Percentiles rank a stretch among this genome's conserved stretches.
Conservation (phyloP, 37 sponge, comb jelly and placozoan genomes). For the Aphrocallistes beatrix region DNA sequence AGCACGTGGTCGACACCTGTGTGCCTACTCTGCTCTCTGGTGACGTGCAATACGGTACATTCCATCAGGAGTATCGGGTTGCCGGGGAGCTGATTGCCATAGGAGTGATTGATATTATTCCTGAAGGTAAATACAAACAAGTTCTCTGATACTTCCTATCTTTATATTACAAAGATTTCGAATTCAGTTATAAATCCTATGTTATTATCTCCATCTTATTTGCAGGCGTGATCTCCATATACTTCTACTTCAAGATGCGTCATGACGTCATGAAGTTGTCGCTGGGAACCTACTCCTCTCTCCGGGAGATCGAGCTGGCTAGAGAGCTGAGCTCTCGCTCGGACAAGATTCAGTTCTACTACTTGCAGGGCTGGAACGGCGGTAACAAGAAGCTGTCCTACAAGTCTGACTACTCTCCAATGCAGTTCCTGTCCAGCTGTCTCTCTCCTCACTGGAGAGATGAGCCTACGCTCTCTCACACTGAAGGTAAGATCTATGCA, state of each 20-base stretch:
- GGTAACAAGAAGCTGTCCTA: slow-evolving; percentile 67
- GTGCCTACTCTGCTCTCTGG: slow-evolving; percentile 28
- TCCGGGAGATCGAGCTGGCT: slow-evolving; percentile 71
- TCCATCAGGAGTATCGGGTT: slow-evolving; percentile 69
- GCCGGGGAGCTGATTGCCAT: slow-evolving; percentile 77
- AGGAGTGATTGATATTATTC: slow-evolving; percentile 70
- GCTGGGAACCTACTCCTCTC: slow-evolving; percentile 76
- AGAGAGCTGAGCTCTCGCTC: slow-evolving; percentile 24
- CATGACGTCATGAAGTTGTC: slow-evolving; percentile 60
- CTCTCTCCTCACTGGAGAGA: slow-evolving; percentile 43
- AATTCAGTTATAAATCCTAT: not conserved
- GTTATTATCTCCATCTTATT: too few species aligned
- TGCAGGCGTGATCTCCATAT: slow-evolving; percentile 48
- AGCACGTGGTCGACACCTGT: slow-evolving; percentile 69
- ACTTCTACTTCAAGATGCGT: slow-evolving; percentile 77
- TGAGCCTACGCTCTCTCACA: too few species aligned
- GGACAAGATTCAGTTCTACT: slow-evolving; percentile 58
- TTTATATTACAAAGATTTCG: not conserved
- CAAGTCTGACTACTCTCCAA: slow-evolving; percentile 73
- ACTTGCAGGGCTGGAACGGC: slow-evolving; percentile 71
- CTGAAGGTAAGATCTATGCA: too few species aligned
- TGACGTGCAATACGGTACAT: slow-evolving; percentile 70
- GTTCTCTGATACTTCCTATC: not conserved
- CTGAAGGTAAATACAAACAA: slow-evolving; percentile 34
- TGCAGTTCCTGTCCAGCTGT: slow-evolving; percentile 62